Percentiles rank a stretch among this genome's conserved stretches.
phyloP scores from a whole-genome alignment of 2,797 vertebrate species.

The Staurois parvus region DNA sequence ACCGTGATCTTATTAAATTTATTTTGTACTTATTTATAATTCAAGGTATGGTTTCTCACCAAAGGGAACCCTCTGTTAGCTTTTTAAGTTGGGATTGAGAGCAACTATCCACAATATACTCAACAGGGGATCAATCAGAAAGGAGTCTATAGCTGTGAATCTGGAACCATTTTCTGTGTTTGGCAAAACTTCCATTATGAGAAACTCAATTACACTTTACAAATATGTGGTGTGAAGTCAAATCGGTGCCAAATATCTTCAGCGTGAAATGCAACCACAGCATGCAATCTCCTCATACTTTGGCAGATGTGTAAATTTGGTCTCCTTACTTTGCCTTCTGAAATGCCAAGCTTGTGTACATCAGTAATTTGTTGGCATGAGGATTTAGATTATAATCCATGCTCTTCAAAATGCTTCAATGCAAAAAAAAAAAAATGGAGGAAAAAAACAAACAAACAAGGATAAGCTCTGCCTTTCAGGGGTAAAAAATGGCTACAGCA shows the following conservation, averaged over 20 bases:
- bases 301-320: not conserved
- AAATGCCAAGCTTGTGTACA: not conserved
- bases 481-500: not conserved
- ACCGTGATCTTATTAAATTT: not conserved
- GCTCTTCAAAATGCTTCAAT: too few species aligned
- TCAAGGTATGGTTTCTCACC: not conserved
- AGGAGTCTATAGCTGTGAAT: not conserved
- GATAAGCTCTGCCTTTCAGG: not conserved
- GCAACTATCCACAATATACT: not conserved
- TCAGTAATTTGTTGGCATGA: not conserved
- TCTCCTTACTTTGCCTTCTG: too few species aligned
- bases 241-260: not conserved
- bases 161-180: too few species aligned
- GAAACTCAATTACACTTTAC: slow-evolving; percentile 10
- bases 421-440: too few species aligned
- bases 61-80: too few species aligned
- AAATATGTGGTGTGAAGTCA: not conserved
- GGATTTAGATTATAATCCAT: too few species aligned
- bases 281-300: not conserved
- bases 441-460: not conserved
- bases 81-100: not conserved
- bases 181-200: not conserved
- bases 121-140: slow-evolving; percentile 1
- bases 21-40: not conserved
- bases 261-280: not conserved